Percentiles rank a stretch among this genome's conserved stretches.
These are phyloP conservation scores for Seriola rivoliana DNA, from an alignment of 2,113 vertebrate species.

Conservation along the genomic window DNA sequence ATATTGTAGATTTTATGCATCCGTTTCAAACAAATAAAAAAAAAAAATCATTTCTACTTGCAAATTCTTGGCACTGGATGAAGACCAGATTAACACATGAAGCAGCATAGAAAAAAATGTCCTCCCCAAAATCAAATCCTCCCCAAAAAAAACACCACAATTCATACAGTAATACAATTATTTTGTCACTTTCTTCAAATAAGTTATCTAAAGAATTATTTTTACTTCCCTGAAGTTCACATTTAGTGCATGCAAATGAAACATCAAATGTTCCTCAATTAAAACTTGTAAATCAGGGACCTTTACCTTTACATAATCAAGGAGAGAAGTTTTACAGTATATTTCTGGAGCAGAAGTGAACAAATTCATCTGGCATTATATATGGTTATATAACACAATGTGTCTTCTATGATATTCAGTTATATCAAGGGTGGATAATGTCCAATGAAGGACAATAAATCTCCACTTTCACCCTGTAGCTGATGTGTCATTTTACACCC, in stretches of 20 bases:
- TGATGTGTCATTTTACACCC: constrained; percentile 1
- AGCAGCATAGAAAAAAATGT: constrained; percentile 20
- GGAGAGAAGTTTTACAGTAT: constrained; percentile 5
- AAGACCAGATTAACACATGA: constrained; percentile 38
- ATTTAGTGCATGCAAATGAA: constrained; percentile 64
- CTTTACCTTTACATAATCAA: not conserved
- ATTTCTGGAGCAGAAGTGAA: not conserved
- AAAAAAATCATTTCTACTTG: not conserved
- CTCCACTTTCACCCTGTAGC: not conserved
- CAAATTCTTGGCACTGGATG: constrained; percentile 49
- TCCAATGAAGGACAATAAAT: not conserved
- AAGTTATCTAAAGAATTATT: constrained; percentile 6
- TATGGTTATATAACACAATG: not conserved
- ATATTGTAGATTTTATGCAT: constrained; percentile 14
- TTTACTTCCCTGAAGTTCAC: constrained; percentile 60
- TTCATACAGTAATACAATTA: not conserved
- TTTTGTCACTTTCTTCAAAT: constrained; percentile 12
- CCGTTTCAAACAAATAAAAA: not conserved
- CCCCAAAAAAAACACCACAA: not conserved
- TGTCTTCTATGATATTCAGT: not conserved
- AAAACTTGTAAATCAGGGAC: constrained; percentile 19
- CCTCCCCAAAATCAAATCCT: not conserved
- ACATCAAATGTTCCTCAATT: constrained; percentile 12
- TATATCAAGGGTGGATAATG: not conserved
- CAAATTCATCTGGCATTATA: not conserved